A percentile compares a stretch with the other conserved stretches of the same genome.
Evolutionary conservation across 2,888 invertebrate species (phyloP).

Genomic region (Aspidiotus rigidus): DNA sequence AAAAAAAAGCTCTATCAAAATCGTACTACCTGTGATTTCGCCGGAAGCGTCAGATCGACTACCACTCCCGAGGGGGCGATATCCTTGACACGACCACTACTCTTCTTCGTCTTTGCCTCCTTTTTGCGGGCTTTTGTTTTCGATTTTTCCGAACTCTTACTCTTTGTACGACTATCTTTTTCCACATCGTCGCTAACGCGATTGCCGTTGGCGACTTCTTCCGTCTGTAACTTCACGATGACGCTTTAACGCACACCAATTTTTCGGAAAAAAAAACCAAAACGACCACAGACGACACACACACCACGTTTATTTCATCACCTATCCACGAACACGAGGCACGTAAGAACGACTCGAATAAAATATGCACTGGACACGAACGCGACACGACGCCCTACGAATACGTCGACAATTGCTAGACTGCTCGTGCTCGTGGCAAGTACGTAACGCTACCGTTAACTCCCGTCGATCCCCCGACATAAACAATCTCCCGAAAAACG

Average conservation of each 20-base stretch:
- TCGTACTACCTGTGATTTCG: not conserved
- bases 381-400: not conserved
- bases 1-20: too few species aligned
- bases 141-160: not conserved
- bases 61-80: not conserved
- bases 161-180: not conserved
- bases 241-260: not conserved
- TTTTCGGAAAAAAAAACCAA: too few species aligned
- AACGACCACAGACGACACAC: too few species aligned
- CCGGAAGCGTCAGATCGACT: not conserved
- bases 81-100: not conserved
- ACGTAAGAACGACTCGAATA: too few species aligned
- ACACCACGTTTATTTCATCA: too few species aligned
- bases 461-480: not conserved
- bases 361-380: not conserved
- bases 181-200: not conserved
- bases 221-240: constrained; percentile 2
- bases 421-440: not conserved
- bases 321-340: too few species aligned
- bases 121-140: not conserved
- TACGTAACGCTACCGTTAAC: too few species aligned
- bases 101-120: constrained; percentile 1
- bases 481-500: constrained; percentile 4
- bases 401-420: not conserved
- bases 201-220: not conserved